Conservation (phyloP, 2,888 invertebrate genomes). For the Osmoderma eremita region DNA sequence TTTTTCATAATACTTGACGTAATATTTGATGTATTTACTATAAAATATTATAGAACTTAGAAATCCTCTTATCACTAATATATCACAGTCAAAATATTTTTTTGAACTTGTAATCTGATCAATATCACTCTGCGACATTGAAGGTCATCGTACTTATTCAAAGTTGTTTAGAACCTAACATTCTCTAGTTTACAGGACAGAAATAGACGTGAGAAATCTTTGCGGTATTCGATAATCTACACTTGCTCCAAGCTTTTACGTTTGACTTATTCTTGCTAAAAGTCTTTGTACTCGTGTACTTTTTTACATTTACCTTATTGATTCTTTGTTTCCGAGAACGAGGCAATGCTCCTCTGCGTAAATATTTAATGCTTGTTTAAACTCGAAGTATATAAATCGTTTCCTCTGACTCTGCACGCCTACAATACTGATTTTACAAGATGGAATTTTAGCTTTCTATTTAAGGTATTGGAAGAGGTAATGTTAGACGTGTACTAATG, state of each 20-base stretch:
- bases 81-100: no score
- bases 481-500: neutral
- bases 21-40: no score
- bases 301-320: conserved; percentile 8
- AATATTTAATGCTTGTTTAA: conserved; percentile 14
- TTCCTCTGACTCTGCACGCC: conserved; percentile 12
- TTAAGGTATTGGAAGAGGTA: neutral
- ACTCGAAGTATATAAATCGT: neutral
- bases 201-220: neutral
- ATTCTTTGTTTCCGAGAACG: conserved; percentile 23
- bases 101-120: no score
- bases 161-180: conserved; percentile 1
- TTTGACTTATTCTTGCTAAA: no score
- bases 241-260: no score
- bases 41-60: no score
- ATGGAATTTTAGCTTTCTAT: neutral
- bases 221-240: neutral
- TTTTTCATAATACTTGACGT: no score
- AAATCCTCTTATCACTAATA: no score
- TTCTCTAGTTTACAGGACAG: neutral
- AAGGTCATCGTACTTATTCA: conserved; percentile 14
- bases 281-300: neutral
- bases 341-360: conserved; percentile 12
- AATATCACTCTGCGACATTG: neutral
- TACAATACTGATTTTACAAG: conserved; percentile 11